These are phyloP conservation scores for Macaria liturata DNA, from an alignment of 2,888 invertebrate genomes.

Conservation along the genomic window DNA sequence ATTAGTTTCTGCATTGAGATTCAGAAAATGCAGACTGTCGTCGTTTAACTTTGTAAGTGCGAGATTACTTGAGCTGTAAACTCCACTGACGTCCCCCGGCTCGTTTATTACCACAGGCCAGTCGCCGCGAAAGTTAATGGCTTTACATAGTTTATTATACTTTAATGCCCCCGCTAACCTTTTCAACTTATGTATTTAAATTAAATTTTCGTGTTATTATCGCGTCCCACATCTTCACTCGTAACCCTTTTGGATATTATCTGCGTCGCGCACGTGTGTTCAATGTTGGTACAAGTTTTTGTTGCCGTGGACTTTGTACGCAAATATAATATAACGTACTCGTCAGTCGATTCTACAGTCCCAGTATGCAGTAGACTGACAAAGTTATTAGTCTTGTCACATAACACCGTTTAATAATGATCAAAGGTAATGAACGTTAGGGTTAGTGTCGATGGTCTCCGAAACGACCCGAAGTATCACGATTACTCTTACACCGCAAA, in stretches of 20 bases:
- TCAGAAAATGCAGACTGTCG: conserved; percentile 37
- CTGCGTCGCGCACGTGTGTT: conserved; percentile 22
- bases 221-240: conserved; percentile 41
- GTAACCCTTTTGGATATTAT: conserved; percentile 22
- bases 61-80: conserved; percentile 39
- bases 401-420: too few relatives aligned
- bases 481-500: conserved; percentile 29
- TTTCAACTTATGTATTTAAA: conserved; percentile 36
- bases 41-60: conserved; percentile 36
- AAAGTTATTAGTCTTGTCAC: too few relatives aligned
- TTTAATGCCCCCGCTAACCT: conserved; percentile 38
- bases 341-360: too few relatives aligned
- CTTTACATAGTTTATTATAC: conserved; percentile 37
- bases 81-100: conserved; percentile 37
- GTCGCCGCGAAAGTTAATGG: conserved; percentile 40
- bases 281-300: conserved; percentile 26
- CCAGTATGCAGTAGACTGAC: too few relatives aligned
- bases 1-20: conserved; percentile 43
- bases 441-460: conserved; percentile 33
- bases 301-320: conserved; percentile 23
- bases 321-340: too few relatives aligned
- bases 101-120: conserved; percentile 39
- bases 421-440: conserved; percentile 22
- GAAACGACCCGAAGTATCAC: conserved; percentile 32
- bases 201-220: conserved; percentile 41